These are phyloP conservation scores for Bombus picipes DNA, from an alignment of 1,140 invertebrate species.

Conservation along the genomic window DNA sequence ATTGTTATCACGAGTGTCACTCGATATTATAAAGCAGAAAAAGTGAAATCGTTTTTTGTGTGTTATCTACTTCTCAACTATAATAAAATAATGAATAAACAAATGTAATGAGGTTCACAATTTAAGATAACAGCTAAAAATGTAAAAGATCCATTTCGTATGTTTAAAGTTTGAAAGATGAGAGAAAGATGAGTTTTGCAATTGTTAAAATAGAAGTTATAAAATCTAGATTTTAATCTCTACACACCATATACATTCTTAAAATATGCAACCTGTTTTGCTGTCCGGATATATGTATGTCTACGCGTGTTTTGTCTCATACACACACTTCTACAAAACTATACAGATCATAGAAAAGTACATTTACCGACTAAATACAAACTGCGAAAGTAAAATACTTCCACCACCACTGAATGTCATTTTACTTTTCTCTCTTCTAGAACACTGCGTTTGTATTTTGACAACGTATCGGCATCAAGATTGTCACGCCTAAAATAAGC, in stretches of 20 bases:
- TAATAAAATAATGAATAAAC: background rate
- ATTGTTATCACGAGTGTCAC: too few species aligned
- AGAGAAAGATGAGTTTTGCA: background rate
- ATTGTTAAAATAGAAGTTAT: background rate
- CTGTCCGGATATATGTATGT: background rate
- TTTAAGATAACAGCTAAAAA: background rate
- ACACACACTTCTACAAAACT: background rate
- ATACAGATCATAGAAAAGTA: background rate
- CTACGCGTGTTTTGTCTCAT: background rate
- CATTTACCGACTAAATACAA: constrained; percentile 25
- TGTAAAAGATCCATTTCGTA: background rate
- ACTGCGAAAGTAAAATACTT: background rate
- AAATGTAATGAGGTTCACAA: background rate
- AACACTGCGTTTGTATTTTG: background rate
- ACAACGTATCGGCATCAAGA: background rate
- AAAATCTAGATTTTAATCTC: background rate
- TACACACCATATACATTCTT: background rate
- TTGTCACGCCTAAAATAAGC: background rate
- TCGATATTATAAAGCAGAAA: too few species aligned
- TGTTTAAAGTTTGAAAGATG: background rate
- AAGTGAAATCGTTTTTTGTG: background rate
- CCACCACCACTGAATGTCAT: background rate
- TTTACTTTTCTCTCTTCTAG: background rate
- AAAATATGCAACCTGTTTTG: background rate
- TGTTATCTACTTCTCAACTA: background rate